These are phyloP conservation scores for Pasiphila rectangulata DNA, from an alignment of 2,888 invertebrate genomes.

Conservation along the genomic window DNA sequence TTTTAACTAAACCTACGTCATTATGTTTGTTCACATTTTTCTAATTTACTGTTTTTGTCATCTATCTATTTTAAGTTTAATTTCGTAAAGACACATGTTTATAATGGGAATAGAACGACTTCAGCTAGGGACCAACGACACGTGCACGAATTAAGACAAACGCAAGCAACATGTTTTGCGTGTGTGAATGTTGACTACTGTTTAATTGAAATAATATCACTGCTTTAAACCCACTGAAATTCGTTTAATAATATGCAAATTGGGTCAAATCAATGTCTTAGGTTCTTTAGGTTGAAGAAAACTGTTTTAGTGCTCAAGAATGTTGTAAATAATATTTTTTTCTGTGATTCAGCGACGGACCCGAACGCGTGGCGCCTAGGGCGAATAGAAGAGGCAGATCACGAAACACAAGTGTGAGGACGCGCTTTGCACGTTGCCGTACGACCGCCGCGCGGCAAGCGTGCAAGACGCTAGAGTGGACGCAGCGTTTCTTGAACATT, in stretches of 20 bases:
- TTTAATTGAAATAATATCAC: constrained; percentile 7
- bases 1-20: no score
- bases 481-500: constrained; percentile 13
- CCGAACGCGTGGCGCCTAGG: constrained; percentile 91
- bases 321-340: constrained; percentile 1
- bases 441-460: constrained; percentile 44
- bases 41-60: no score
- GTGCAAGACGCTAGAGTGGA: constrained; percentile 45
- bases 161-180: constrained; percentile 40
- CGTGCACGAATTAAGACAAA: constrained; percentile 37
- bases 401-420: constrained; percentile 89
- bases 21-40: no score
- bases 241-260: constrained; percentile 1
- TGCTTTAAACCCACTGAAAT: constrained; percentile 9
- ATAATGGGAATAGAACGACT: no score
- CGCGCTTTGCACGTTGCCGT: constrained; percentile 63
- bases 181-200: constrained; percentile 52
- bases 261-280: not conserved
- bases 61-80: no score
- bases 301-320: not conserved
- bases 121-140: constrained; percentile 36
- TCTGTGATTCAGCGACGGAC: constrained; percentile 80
- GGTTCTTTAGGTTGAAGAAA: not conserved
- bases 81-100: no score
- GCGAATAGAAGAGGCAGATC: constrained; percentile 89